Evolutionary conservation across 2,113 vertebrate genomes (phyloP).

Genomic region (Pterocles burchelli): DNA sequence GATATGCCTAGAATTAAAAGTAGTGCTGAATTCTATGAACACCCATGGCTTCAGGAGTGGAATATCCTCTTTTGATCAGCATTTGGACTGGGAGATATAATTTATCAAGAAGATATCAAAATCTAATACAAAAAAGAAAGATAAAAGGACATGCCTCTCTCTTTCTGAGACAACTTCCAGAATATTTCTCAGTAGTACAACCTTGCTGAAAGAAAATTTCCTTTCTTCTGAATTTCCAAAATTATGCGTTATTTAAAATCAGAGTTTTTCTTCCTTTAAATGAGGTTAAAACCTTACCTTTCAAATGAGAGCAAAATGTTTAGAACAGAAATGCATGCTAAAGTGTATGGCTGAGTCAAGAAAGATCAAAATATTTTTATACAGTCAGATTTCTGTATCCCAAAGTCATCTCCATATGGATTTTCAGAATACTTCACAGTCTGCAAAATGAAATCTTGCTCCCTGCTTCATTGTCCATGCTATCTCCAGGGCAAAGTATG

Average conservation of each 20-base stretch:
- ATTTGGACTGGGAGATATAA: not conserved
- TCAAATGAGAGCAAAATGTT: not conserved
- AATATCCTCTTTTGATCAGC: conserved; percentile 25
- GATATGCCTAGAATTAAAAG: not conserved
- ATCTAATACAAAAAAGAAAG: not conserved
- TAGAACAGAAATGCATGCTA: not conserved
- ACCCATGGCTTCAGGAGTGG: not conserved
- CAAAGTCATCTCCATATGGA: not conserved
- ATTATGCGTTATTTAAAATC: not conserved
- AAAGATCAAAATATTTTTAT: not conserved
- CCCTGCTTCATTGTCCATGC: not conserved
- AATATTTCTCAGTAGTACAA: not conserved
- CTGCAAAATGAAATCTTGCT: conserved; percentile 8
- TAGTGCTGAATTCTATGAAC: not conserved
- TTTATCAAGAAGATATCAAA: not conserved
- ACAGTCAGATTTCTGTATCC: not conserved
- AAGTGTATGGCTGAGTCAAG: not conserved
- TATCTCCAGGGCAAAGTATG: not conserved
- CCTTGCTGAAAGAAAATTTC: not conserved
- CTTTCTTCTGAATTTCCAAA: conserved; percentile 11
- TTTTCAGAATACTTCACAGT: not conserved
- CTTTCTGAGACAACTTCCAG: not conserved
- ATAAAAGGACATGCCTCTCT: not conserved
- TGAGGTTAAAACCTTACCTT: not conserved
- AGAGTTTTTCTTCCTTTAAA: not conserved